Evolutionary conservation across 92 coral and sea anemone species (phyloP).

Genomic region (Meandrina meandrites): DNA sequence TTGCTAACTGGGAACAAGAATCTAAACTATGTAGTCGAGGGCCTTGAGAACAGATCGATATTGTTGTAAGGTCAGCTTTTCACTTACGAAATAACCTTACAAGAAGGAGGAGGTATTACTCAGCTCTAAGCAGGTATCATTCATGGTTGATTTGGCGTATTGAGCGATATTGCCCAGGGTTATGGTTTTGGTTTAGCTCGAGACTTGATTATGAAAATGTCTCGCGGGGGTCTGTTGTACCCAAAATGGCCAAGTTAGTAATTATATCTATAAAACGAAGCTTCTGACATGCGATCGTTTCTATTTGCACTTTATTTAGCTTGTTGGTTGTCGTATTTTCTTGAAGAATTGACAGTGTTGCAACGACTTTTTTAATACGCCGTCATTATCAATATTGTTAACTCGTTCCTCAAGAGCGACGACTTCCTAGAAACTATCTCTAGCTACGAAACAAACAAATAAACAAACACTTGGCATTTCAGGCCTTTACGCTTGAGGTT

Average conservation of each 20-base stretch:
- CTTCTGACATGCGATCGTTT: too few relatives aligned
- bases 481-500: background rate
- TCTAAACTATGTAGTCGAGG: background rate
- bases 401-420: background rate
- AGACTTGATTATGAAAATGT: background rate
- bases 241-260: too few relatives aligned
- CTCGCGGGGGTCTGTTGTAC: background rate
- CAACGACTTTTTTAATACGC: background rate
- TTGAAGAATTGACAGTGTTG: background rate
- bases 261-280: too few relatives aligned
- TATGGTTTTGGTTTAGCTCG: background rate
- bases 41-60: background rate
- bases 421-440: background rate
- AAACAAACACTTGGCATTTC: conserved; percentile 6
- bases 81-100: background rate
- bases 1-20: background rate
- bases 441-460: conserved; percentile 10
- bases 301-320: too few relatives aligned
- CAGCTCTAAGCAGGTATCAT: too few relatives aligned
- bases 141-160: too few relatives aligned
- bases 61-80: background rate
- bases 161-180: background rate
- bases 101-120: background rate
- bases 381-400: background rate
- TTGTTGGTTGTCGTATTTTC: background rate